Conservation (phyloP, 2,797 vertebrate species). For the Taeniopygia guttata region DNA sequence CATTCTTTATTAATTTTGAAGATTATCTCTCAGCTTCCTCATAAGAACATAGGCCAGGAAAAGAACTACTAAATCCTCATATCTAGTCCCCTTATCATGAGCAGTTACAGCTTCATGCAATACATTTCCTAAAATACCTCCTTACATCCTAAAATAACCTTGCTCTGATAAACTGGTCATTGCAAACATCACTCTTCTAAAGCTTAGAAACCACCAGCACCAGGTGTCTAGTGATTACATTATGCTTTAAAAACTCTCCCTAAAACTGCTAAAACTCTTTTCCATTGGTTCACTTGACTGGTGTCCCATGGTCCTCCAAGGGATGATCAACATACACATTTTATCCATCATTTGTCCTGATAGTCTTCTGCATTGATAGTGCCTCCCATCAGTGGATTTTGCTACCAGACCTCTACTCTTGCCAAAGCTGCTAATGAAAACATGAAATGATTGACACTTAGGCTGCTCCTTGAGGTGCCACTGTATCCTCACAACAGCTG, state of each 20-base stretch:
- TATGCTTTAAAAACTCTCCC: not conserved
- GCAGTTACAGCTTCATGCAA: not conserved
- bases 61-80: not conserved
- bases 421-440: not conserved
- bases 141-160: not conserved
- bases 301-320: not conserved
- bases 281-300: not conserved
- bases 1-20: not conserved
- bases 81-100: not conserved
- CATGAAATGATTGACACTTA: not conserved
- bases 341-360: not conserved
- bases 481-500: not conserved
- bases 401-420: not conserved
- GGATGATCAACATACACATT: not conserved
- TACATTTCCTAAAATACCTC: not conserved
- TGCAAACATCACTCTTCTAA: not conserved
- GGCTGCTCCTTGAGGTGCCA: not conserved
- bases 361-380: not conserved
- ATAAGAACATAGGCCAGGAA: not conserved
- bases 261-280: not conserved
- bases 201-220: not conserved
- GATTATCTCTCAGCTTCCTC: not conserved
- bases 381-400: not conserved
- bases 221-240: not conserved
- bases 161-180: not conserved